Base-by-base conservation (phyloP, 2,113 vertebrate genomes). In the Hydrochoerus hydrochaeris region DNA sequence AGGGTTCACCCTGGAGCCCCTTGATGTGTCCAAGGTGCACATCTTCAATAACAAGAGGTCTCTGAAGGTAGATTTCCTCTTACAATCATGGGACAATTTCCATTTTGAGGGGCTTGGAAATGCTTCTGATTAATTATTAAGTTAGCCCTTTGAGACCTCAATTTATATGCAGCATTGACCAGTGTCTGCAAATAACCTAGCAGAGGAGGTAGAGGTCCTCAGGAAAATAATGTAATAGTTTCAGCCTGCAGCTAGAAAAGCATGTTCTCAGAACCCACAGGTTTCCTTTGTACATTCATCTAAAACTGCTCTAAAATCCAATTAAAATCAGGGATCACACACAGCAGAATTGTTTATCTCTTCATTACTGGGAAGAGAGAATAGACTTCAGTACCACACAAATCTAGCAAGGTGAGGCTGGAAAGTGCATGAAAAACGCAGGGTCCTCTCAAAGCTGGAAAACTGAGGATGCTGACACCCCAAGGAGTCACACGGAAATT, bases 311-410 rank as follows among this genome's bases (percentile, higher is more conserved):
- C 97, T 97, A 92, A 98, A 94, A 19, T 83, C 95, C 97, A 98
- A 97, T 98, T 98, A 98, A 98, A 98, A 98, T 73, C 63, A 2
- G 91, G 95, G 98, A 94, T 97, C 97, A 97, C 92, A 96, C 96
- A 96, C 92, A 83, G 94, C 83, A 44, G 52, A 20, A 0, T 0
- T 38, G 16, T 82, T 95, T 95, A 89, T 89, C 54, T 89, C 90
- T 95, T 88, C 78, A 82, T 85, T 82, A 82, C 57, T 8, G 20
- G 54, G 44, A 71, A 52, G n/a, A 65, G 67, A 83, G 73, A 88
- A 57, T 7, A 1, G 22, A 67, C 52, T 32, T 71, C 28, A 86
- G 83, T 75, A 82, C 73, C 35, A 57, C 65, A 80, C 41, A 81
- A 82, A 69, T 32, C 57, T 44, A 46, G 65, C 30, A 63, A 92